Evolutionary conservation across 2,797 vertebrate genomes (phyloP).

Genomic region (Acipenser ruthenus): DNA sequence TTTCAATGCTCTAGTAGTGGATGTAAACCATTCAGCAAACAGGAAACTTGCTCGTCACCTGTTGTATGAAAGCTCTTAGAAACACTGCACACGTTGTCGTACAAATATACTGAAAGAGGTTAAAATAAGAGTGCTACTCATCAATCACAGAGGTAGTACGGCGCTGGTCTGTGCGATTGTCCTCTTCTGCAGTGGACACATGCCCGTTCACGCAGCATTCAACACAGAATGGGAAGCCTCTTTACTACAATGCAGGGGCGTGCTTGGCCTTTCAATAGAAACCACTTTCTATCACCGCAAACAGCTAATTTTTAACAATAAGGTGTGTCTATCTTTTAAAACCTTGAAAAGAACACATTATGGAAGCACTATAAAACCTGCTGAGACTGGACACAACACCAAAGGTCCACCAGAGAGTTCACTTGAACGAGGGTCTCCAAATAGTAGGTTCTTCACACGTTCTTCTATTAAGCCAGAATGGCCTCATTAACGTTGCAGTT

Average conservation of each 20-base stretch:
- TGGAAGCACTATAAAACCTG: conserved; percentile 22
- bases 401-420: conserved; percentile 8
- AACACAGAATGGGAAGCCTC: conserved; percentile 29
- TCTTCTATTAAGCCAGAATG: conserved; percentile 6
- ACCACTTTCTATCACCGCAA: conserved; percentile 26
- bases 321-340: conserved; percentile 21
- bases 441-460: conserved; percentile 1
- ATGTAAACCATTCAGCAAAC: too few species aligned
- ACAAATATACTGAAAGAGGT: conserved; percentile 34
- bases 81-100: conserved; percentile 18
- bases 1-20: too few species aligned
- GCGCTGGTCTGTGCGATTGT: conserved; percentile 23
- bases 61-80: background rate
- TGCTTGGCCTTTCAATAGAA: conserved; percentile 27
- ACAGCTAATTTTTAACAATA: conserved; percentile 31
- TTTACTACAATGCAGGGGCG: conserved; percentile 22
- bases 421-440: conserved; percentile 11
- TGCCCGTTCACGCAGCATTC: conserved; percentile 32
- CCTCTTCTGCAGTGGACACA: conserved; percentile 29
- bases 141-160: conserved; percentile 40
- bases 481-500: background rate
- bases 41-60: background rate
- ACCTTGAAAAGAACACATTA: conserved; percentile 16
- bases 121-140: conserved; percentile 32
- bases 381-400: conserved; percentile 14